Evolutionary conservation across 2,888 invertebrate species (phyloP).

Genomic region (Drosophila merina): DNA sequence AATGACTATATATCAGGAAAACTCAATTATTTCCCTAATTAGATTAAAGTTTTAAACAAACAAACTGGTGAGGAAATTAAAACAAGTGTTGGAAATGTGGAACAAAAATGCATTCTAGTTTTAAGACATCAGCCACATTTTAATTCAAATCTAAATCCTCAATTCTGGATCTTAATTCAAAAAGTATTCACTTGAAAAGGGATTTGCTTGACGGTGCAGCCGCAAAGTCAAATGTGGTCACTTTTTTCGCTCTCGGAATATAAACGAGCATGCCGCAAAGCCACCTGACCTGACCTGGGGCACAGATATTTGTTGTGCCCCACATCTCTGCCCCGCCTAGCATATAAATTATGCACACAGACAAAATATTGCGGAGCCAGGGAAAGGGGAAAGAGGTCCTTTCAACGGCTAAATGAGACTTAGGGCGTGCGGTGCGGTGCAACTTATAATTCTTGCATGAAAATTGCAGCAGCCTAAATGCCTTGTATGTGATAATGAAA

Average conservation of each 20-base stretch:
- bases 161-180: not conserved
- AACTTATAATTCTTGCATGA: conserved; percentile 74
- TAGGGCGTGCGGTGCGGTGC: conserved; percentile 39
- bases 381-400: conserved; percentile 2
- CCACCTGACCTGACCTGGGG: conserved; percentile 42
- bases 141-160: too few relatives aligned
- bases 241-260: conserved; percentile 6
- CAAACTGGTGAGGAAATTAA: too few relatives aligned
- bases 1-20: not conserved
- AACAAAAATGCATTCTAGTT: too few relatives aligned
- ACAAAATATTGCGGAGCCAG: conserved; percentile 49
- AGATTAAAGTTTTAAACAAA: not conserved
- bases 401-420: conserved; percentile 5
- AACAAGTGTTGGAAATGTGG: too few relatives aligned
- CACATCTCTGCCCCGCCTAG: conserved; percentile 61
- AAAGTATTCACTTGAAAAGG: not conserved
- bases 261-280: conserved; percentile 25
- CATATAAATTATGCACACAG: conserved; percentile 70
- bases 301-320: conserved; percentile 18
- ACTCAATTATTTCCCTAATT: not conserved
- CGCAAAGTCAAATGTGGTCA: conserved; percentile 27
- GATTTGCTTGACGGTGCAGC: not conserved
- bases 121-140: too few relatives aligned
- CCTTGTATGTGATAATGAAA: conserved; percentile 73
- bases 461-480: conserved; percentile 75